Percentiles rank a stretch among this genome's conserved stretches.
Conservation (phyloP, 2,113 vertebrate species). For the Trichechus manatus region DNA sequence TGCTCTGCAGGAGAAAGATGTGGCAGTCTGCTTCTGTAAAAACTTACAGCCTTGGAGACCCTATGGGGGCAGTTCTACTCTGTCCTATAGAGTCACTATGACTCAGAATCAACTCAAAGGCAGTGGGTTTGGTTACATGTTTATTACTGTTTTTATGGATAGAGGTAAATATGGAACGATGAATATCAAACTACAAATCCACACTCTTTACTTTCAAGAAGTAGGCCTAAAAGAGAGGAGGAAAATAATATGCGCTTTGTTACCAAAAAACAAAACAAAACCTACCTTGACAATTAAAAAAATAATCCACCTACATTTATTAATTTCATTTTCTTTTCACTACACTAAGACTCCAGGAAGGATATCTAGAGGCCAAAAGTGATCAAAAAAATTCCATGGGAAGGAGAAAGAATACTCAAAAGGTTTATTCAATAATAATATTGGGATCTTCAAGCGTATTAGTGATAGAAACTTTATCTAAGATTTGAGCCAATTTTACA, state of each 20-base stretch:
- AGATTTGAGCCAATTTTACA: not conserved
- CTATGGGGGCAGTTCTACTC: too few species aligned
- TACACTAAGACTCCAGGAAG: not conserved
- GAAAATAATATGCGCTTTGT: not conserved
- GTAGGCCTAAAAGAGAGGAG: not conserved
- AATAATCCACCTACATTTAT: not conserved
- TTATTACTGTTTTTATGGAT: constrained; percentile 27
- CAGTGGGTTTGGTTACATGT: not conserved
- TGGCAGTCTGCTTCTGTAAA: too few species aligned
- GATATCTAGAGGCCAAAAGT: not conserved
- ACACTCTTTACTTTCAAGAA: not conserved
- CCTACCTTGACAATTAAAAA: not conserved
- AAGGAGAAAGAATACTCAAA: constrained; percentile 42
- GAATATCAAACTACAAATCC: not conserved
- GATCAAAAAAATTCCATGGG: constrained; percentile 32
- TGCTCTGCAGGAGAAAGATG: too few species aligned
- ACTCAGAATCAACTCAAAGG: too few species aligned
- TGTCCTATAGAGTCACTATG: too few species aligned
- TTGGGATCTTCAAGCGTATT: not conserved
- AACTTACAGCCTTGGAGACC: too few species aligned
- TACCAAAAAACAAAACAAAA: not conserved
- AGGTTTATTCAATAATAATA: not conserved
- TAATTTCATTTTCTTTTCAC: constrained; percentile 39
- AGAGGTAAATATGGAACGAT: not conserved
- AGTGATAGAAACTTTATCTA: not conserved